Evolutionary conservation across 2,888 invertebrate species (phyloP), one percentile per base, ranked within the genome.

Genomic region (Nomada hirtipes): DNA sequence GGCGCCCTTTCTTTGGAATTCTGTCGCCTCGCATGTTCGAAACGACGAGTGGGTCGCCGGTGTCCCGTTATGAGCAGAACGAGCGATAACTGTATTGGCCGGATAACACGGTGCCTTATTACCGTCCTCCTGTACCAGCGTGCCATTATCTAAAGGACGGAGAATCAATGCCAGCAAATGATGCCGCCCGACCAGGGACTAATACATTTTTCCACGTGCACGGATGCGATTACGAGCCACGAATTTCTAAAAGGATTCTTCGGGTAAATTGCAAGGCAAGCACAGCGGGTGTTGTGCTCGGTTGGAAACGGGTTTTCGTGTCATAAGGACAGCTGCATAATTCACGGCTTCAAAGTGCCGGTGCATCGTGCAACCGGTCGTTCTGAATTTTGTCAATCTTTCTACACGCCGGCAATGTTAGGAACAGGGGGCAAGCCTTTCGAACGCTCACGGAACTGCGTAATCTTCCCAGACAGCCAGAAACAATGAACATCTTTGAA

Each of bases 71-170:
- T 86, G 88, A 90, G 86, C 86, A 90, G 86, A 89, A 86, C 83
- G 74, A 89, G 88, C 92, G 92, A 92, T 93, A 93, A 93, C 93
- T 93, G 93, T 93, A 93, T 93, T 93, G 92, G 90, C 89, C 86
- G 89, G 91, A 91, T 91, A 90, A 91, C 89, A 89, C 90, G 88
- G 88, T 89, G 89, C 88, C 89, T 89, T 89, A 88, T 89, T 89
- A 88, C 85, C 80, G 67, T 65, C 77, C 57, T 78, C 67, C 60
- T 81, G 82, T 67, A 71, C 65, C 82, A 57, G 44, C 59, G 59
- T 52, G 42, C 79, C 72, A 81, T 84, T 83, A 86, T 81, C 77
- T 57, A 64, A 70, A 81, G 61, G 74, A 82, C 65, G 52, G 52
- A 64, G 23, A 44, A 61, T 65, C 75, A 65, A 67, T 50, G 70